Base-by-base conservation (phyloP, 2,888 invertebrate species). In the Luperina nickerlii region DNA sequence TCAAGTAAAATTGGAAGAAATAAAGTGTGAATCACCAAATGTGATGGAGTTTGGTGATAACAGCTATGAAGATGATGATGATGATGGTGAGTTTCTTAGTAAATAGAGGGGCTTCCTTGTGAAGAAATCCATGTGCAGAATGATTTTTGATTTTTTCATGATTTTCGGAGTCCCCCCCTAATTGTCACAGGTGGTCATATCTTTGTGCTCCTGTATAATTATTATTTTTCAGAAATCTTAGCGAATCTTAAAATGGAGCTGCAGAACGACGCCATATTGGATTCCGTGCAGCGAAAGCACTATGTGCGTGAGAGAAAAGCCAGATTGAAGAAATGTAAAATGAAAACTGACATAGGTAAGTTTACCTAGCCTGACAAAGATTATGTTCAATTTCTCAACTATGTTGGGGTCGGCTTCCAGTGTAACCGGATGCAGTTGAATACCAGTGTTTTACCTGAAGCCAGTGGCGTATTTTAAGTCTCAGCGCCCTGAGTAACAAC, bases 171-270 rank as follows among this genome's bases (percentile, higher is more conserved):
- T 0, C 54, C 24, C 24, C 15, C 51, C 1, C 7, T 7, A 0
- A 7, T 57, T 54, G 54, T 57, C 57, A 57, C 57, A 24, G 57
- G 9, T 24, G 57, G 57, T 24, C 54, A 24, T 3, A 57, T 3
- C 0, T 57, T 57, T 57, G 24, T 24, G 57, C 51, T 15, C 51
- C 51, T 51, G 18, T 51, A 51, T 51, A 20, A 20, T 18, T 32
- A n/a, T 48, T 32, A 20, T 57, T 66, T 90, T 86, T 27, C 89
- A 93, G 93, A 91, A 87, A 83, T 89, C 11, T 76, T 93, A 38
- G 85, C 90, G 1, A 90, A 91, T 65, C 54, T 91, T 0, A 92
- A 92, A 81, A 51, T 75, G 45, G 90, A 90, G 66, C 13, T 86
- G 8, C 88, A 78, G 20, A 84, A 80, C 24, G 79, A 79, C 11